A percentile compares a stretch with the other conserved stretches of the same genome.
Conservation (phyloP, 1,140 invertebrate genomes). For the Halyomorpha halys region DNA sequence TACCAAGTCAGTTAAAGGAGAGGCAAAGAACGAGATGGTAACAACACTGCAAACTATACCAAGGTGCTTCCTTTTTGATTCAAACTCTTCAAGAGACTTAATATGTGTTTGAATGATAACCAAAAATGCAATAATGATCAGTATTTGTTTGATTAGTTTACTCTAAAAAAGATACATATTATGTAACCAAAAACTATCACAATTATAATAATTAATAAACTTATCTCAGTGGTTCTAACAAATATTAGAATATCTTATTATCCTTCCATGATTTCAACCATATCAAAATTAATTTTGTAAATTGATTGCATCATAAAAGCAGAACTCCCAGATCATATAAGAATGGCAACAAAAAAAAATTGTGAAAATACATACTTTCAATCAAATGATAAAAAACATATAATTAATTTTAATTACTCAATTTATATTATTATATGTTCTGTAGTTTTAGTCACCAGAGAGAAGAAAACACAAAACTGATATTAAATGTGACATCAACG, state of each 20-base stretch:
- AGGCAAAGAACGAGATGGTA: conserved; percentile 65
- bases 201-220: neutral
- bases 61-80: conserved; percentile 32
- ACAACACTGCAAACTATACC: conserved; percentile 58
- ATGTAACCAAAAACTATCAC: neutral
- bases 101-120: conserved; percentile 13
- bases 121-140: conserved; percentile 15
- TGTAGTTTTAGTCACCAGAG: too few relatives aligned
- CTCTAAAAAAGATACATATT: neutral
- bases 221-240: neutral
- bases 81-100: conserved; percentile 25
- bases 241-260: neutral
- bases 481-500: too few relatives aligned
- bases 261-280: too few relatives aligned
- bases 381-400: too few relatives aligned
- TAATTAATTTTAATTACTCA: too few relatives aligned
- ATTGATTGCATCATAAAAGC: too few relatives aligned
- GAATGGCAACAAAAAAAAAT: too few relatives aligned
- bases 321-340: too few relatives aligned
- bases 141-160: neutral
- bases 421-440: too few relatives aligned
- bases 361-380: too few relatives aligned
- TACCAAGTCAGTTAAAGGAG: conserved; percentile 62
- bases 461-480: too few relatives aligned
- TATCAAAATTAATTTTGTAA: too few relatives aligned